phyloP scores from a whole-genome alignment of 37 sponge, comb jelly and placozoan genomes.

The Cliona cf. orientalis region DNA sequence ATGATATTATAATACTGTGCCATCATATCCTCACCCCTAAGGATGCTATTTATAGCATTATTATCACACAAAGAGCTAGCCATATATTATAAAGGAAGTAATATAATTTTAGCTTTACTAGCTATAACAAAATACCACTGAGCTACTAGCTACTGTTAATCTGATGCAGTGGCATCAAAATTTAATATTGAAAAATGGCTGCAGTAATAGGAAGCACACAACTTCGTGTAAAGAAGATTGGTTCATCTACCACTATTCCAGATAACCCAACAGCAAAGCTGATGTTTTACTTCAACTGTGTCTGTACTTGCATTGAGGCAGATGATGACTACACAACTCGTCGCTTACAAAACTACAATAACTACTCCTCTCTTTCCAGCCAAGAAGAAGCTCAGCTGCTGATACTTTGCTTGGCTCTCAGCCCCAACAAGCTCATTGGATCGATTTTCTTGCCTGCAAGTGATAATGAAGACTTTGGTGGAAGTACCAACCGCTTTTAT shows the following conservation, averaged over 20 bases:
- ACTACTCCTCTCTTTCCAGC: constrained; percentile 27
- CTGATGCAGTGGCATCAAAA: too few relatives aligned
- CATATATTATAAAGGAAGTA: too few relatives aligned
- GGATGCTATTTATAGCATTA: too few relatives aligned
- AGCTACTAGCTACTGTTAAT: too few relatives aligned
- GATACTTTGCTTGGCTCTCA: constrained; percentile 31
- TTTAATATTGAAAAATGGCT: too few relatives aligned
- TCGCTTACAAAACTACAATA: constrained; percentile 32
- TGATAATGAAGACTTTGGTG: constrained; percentile 1
- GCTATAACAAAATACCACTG: too few relatives aligned
- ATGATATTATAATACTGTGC: too few relatives aligned
- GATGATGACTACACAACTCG: background rate
- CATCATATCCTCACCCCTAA: too few relatives aligned
- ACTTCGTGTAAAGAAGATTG: constrained; percentile 30
- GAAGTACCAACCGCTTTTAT: constrained; percentile 18
- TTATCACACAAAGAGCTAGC: too few relatives aligned
- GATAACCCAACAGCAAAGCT: constrained; percentile 24
- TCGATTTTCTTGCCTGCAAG: constrained; percentile 16
- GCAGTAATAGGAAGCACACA: constrained; percentile 39
- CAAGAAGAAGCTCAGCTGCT: constrained; percentile 32
- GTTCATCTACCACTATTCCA: constrained; percentile 17
- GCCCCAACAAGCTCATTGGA: constrained; percentile 47
- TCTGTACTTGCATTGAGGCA: constrained; percentile 38
- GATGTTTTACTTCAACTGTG: constrained; percentile 58
- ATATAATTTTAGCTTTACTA: too few relatives aligned